Conservation (phyloP, 2,113 vertebrate species). For the Indicator indicator region DNA sequence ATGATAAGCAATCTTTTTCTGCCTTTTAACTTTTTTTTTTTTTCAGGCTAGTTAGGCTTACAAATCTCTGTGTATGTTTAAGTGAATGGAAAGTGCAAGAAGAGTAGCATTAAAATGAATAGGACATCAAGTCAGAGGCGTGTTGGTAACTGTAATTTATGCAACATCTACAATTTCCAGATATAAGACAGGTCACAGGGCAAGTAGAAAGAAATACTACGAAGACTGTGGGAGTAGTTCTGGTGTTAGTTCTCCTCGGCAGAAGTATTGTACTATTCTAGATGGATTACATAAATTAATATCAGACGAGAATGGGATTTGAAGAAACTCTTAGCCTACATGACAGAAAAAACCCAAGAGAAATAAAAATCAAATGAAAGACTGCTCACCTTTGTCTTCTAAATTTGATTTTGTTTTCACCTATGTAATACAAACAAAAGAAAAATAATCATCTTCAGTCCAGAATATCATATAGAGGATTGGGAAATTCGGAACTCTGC, state of each 20-base stretch:
- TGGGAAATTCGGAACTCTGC: background rate
- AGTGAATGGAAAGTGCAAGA: slow-evolving; percentile 8
- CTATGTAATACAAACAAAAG: background rate
- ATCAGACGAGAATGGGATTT: background rate
- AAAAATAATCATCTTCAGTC: background rate
- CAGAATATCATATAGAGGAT: background rate
- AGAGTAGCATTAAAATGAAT: background rate
- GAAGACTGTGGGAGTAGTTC: background rate
- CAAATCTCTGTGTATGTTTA: slow-evolving; percentile 16
- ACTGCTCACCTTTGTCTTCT: background rate
- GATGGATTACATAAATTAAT: background rate
- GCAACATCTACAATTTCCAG: background rate
- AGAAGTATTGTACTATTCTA: background rate
- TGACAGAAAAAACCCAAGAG: background rate
- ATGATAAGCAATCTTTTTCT: background rate
- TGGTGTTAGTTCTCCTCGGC: background rate
- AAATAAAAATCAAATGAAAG: background rate
- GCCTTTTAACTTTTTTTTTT: background rate
- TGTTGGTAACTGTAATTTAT: background rate
- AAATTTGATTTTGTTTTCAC: background rate
- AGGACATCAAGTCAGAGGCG: background rate
- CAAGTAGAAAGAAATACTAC: background rate
- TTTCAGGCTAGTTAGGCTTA: background rate
- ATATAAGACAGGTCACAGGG: background rate
- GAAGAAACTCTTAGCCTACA: background rate